Base-by-base conservation (phyloP, 2,113 vertebrate species). In the Ciconia stormi region DNA sequence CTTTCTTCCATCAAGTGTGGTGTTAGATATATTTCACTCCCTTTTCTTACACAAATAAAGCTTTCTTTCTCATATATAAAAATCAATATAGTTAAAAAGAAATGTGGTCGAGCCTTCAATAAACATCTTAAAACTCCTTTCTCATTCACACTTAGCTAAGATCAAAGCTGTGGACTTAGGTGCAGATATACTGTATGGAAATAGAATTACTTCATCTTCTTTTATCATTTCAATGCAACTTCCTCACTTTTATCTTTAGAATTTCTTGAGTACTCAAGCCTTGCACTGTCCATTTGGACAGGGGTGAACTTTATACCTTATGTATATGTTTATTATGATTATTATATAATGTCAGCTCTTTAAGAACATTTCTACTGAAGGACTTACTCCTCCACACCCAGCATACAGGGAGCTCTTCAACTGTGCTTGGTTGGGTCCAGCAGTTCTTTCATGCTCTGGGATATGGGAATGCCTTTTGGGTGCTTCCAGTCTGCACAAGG, bases 21-120 rank as follows among this genome's bases (percentile, higher is more conserved):
- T 74, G 36, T 70, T 88, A 77, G 52, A 55, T 92, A 38, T 29
- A 62, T 90, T 88, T 94, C 79, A 59, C 12, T 86, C 49, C 8
- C 13, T 90, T 89, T 91, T 84, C 47, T 77, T 93, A 86, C 2
- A 95, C 27, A 70, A 95, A 70, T 65, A 85, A 73, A 72, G 36
- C 58, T 88, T 94, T 71, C 65, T 89, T 74, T 90, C 49, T 93
- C 32, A 36, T 58, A 66, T 50, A 42, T 47, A 90, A 85, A 90
- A 90, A 92, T 95, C 62, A 73, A 62, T 95, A 55, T 25, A 58
- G 25, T 65, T 90, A 38, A 92, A 90, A 93, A 90, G 76, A 91
- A 91, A 71, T 65, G 53, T 56, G 61, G n/a, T 69, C 6, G 2
- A 86, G 20, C 58, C 55, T 90, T 94, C 74, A 93, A 30, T 85